A percentile compares a stretch with the other conserved stretches of the same genome.
These are phyloP conservation scores for Chrosomus eos DNA, from an alignment of 2,797 vertebrate species.

Conservation along the genomic window DNA sequence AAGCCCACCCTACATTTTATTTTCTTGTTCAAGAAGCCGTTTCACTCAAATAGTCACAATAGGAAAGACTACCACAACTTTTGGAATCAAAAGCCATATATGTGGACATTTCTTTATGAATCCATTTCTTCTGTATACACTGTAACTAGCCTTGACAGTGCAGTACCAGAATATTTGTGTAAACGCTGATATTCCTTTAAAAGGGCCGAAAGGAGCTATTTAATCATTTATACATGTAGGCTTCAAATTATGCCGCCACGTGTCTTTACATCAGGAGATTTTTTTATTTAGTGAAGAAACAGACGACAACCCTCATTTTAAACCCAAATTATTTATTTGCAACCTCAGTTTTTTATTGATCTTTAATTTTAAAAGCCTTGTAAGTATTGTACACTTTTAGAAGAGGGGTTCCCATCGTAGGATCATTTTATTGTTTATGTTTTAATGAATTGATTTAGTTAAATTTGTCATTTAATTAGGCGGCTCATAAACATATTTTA, in stretches of 20 bases:
- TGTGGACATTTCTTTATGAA: not conserved
- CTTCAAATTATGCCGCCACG: not conserved
- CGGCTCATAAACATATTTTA: not conserved
- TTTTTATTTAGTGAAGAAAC: not conserved
- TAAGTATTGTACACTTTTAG: not conserved
- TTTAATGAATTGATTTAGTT: not conserved
- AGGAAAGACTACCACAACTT: not conserved
- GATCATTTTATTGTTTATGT: not conserved
- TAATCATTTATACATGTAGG: not conserved
- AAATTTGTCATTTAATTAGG: not conserved
- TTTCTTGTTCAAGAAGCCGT: not conserved
- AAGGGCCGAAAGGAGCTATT: not conserved
- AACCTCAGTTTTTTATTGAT: not conserved
- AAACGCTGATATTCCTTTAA: not conserved
- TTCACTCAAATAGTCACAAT: not conserved
- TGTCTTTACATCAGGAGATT: not conserved
- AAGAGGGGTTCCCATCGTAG: not conserved
- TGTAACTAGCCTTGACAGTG: not conserved
- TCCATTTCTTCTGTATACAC: not conserved
- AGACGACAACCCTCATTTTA: not conserved
- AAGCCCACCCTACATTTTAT: not conserved
- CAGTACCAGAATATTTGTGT: not conserved
- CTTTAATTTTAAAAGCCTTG: not conserved
- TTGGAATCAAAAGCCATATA: not conserved
- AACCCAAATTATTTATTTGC: not conserved